Evolutionary conservation across 2,797 vertebrate genomes (phyloP).

Genomic region (Micropoecilia bifurca): DNA sequence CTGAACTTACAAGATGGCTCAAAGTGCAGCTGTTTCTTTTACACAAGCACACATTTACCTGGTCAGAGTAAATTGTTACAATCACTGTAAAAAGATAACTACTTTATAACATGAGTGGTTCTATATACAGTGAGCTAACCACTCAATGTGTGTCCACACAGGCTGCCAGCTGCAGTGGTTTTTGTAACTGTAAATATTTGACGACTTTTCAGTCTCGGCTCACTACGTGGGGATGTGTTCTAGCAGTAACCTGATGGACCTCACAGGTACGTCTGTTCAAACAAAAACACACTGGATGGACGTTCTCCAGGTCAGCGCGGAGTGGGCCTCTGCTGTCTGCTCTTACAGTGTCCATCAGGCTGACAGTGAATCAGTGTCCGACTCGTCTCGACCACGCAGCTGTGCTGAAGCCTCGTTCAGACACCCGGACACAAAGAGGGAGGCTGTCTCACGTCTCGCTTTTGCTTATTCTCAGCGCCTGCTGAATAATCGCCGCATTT

Average conservation of each 20-base stretch:
- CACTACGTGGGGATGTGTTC: slow-evolving; percentile 23
- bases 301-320: not conserved
- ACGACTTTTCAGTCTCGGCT: not conserved
- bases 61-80: not conserved
- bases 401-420: slow-evolving; percentile 39
- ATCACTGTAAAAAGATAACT: not conserved
- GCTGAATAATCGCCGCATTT: not conserved
- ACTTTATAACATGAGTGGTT: not conserved
- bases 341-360: slow-evolving; percentile 15
- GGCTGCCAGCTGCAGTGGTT: not conserved
- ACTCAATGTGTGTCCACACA: not conserved
- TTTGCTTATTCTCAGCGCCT: not conserved
- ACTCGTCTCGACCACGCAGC: slow-evolving; percentile 40
- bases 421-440: slow-evolving; percentile 36
- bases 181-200: not conserved
- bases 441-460: slow-evolving; percentile 36
- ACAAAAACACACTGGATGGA: not conserved
- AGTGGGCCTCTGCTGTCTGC: slow-evolving; percentile 21
- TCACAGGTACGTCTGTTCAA: not conserved
- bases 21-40: not conserved
- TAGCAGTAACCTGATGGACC: not conserved
- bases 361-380: slow-evolving; percentile 53
- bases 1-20: not conserved
- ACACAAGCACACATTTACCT: not conserved
- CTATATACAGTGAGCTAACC: not conserved